phyloP scores from a whole-genome alignment of 2,888 invertebrate species.

The Lochmaea crataegi region DNA sequence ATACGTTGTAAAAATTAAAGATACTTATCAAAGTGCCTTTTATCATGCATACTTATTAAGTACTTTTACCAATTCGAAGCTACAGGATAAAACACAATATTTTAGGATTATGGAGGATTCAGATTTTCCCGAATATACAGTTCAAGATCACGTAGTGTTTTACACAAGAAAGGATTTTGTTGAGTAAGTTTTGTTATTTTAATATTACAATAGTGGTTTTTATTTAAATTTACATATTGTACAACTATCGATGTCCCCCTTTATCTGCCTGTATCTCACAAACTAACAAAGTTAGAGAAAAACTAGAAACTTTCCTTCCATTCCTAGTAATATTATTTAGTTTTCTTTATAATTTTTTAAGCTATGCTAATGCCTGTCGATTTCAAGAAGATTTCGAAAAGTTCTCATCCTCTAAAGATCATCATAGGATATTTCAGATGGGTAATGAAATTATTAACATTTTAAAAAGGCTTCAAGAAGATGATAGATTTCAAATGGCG shows the following conservation, averaged over 20 bases:
- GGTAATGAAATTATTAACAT: not conserved
- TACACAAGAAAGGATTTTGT: slow-evolving; percentile 51
- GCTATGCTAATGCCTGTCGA: slow-evolving; percentile 32
- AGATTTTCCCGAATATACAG: slow-evolving; percentile 50
- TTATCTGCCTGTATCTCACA: too few species aligned
- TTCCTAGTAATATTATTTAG: too few species aligned
- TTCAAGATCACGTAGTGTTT: slow-evolving; percentile 53
- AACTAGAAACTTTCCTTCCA: too few species aligned
- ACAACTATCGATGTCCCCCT: too few species aligned
- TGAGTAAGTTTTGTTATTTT: slow-evolving; percentile 43
- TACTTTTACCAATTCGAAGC: slow-evolving; percentile 53
- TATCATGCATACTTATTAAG: slow-evolving; percentile 54
- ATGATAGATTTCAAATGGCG: slow-evolving; percentile 29
- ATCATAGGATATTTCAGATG: slow-evolving; percentile 10
- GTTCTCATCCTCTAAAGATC: slow-evolving; percentile 10
- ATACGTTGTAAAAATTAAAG: slow-evolving; percentile 53
- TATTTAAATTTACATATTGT: too few species aligned
- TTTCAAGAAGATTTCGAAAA: slow-evolving; percentile 22
- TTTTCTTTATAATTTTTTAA: slow-evolving; percentile 18
- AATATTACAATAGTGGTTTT: too few species aligned
- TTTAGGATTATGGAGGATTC: slow-evolving; percentile 48
- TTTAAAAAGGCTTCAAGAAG: slow-evolving; percentile 27
- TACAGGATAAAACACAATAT: slow-evolving; percentile 50
- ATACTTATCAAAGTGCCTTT: slow-evolving; percentile 48
- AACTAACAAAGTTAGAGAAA: too few species aligned